These are phyloP conservation scores for Pomacea canaliculata DNA, from an alignment of 2,888 invertebrate species.

Conservation along the genomic window DNA sequence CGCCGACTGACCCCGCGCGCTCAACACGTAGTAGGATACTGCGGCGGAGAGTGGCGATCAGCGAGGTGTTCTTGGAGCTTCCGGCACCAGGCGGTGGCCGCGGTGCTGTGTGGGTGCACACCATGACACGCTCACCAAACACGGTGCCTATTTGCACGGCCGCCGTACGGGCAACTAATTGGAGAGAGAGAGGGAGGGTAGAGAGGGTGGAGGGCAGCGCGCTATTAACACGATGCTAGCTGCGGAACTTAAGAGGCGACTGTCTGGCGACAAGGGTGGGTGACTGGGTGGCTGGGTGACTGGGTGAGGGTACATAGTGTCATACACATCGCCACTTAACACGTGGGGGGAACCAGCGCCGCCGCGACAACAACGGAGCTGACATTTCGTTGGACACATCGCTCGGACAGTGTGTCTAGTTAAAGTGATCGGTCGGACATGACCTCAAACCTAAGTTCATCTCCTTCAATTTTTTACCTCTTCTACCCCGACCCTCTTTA, in stretches of 20 bases:
- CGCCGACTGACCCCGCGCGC: too few relatives aligned
- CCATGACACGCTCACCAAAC: slow-evolving; percentile 9
- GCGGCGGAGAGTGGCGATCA: neutral
- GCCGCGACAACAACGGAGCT: too few relatives aligned
- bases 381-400: too few relatives aligned
- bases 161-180: neutral
- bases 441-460: too few relatives aligned
- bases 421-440: too few relatives aligned
- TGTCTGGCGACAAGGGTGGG: slow-evolving; percentile 4
- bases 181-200: neutral
- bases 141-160: slow-evolving; percentile 5
- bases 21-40: too few relatives aligned
- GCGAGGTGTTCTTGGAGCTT: too few relatives aligned
- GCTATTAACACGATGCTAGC: slow-evolving; percentile 10
- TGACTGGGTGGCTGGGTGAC: neutral
- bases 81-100: slow-evolving; percentile 10
- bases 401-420: too few relatives aligned
- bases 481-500: too few relatives aligned
- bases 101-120: neutral
- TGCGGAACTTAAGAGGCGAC: neutral
- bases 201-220: too few relatives aligned
- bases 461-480: too few relatives aligned
- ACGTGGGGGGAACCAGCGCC: neutral
- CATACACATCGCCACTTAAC: slow-evolving; percentile 10
- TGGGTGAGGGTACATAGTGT: slow-evolving; percentile 14